phyloP scores from a whole-genome alignment of 2,888 invertebrate genomes.

The Odontocolon sp. region DNA sequence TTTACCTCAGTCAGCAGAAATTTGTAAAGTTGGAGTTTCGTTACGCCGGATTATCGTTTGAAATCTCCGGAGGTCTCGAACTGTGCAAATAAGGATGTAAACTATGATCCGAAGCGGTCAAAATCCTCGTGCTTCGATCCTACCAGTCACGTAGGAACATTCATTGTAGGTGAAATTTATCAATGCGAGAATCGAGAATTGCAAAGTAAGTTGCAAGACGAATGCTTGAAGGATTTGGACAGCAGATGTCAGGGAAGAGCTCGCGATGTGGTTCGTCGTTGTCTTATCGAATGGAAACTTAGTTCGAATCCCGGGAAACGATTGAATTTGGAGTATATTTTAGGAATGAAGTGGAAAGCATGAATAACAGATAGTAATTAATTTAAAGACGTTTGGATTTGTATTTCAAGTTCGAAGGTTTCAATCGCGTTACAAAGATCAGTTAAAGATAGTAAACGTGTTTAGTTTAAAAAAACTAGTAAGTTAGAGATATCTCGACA shows the following conservation, averaged over 20 bases:
- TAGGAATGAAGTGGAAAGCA: too few relatives aligned
- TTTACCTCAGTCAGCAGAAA: neutral
- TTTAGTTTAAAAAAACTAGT: too few relatives aligned
- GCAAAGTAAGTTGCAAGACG: neutral
- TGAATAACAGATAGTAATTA: too few relatives aligned
- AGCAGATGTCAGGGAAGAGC: slow-evolving; percentile 10
- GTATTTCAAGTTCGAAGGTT: too few relatives aligned
- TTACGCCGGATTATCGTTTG: neutral
- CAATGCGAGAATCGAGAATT: neutral
- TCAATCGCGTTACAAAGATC: too few relatives aligned
- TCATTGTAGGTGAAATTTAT: neutral
- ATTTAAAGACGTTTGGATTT: too few relatives aligned
- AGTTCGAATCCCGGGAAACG: too few relatives aligned
- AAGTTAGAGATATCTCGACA: too few relatives aligned
- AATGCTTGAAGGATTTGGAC: neutral
- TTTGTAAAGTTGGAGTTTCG: neutral
- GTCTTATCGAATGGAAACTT: too few relatives aligned
- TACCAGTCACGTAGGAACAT: slow-evolving; percentile 29
- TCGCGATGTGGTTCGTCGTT: too few relatives aligned
- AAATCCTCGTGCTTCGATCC: slow-evolving; percentile 11
- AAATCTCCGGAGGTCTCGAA: neutral
- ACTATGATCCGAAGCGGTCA: slow-evolving; percentile 6
- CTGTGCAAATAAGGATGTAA: slow-evolving; percentile 15
- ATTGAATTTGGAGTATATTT: too few relatives aligned
- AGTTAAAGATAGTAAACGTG: too few relatives aligned